Evolutionary conservation across 2,797 vertebrate species (phyloP), one percentile per base, ranked within the genome.

Genomic region (Ispidina lecontei): DNA sequence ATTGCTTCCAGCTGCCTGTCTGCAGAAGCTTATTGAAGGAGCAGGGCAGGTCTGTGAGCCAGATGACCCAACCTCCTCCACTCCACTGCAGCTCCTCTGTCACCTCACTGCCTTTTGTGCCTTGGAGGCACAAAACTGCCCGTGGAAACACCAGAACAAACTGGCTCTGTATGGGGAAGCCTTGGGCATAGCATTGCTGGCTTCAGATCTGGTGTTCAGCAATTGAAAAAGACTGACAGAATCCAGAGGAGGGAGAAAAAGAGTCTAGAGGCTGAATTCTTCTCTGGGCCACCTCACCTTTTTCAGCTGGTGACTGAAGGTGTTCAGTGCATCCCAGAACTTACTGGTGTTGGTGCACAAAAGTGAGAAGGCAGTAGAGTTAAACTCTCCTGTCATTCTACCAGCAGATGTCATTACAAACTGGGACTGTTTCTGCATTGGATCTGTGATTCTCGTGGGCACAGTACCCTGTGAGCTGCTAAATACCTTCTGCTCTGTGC

Each of bases 1-100:
- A 97, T 97, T 97, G 94, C 91, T 97, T 97, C 95, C 96, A 96
- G 96, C 95, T 94, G 95, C 75, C 84, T 68, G 54, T 96, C 94
- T 82, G 93, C 60, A 65, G 96, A 89, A 16, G 93, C 88, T 96
- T 94, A 96, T 97, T 96, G 97, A 97, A 96, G 46, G 87, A 97
- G 93, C 41, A 54, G 10, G 22, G 80, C 65, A 79, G 93, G 62
- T 95, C 97, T 97, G 90, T 31, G 78, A 94, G 94, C 96, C 93
- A 96, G 90, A 96, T 94, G 94, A 96, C 72, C 88, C 26, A 41
- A 74, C 65, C 82, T 68, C 71, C 65, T 87, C 39, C 69, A 60
- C 68, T 44, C 75, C 87, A 8, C 84, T 78, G 83, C 49, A 85
- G 77, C 90, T 92, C 85, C 92, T 59, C 84, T 63, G 76, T 77